Evolutionary conservation across 2,888 invertebrate genomes (phyloP).

Genomic region (Lasioglossum calceatum): DNA sequence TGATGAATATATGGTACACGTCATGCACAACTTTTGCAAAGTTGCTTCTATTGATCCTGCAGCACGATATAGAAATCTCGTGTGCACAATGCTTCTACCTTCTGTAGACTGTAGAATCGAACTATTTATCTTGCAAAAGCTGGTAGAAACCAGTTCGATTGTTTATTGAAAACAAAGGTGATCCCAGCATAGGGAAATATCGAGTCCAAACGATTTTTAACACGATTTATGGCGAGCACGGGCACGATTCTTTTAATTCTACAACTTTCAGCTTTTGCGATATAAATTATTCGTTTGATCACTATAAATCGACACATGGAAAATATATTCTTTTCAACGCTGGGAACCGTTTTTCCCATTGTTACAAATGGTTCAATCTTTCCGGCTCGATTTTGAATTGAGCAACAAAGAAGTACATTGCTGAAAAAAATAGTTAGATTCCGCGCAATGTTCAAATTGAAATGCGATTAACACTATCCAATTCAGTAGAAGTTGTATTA

Average conservation of each 20-base stretch:
- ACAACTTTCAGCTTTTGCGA: neutral
- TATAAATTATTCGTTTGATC: neutral
- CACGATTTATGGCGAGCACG: neutral
- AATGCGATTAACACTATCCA: neutral
- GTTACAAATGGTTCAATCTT: slow-evolving; percentile 21
- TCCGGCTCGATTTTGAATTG: neutral
- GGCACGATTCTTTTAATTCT: neutral
- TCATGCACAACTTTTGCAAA: neutral
- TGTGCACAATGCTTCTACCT: neutral
- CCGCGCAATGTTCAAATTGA: neutral
- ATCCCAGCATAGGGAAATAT: neutral
- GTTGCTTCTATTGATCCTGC: neutral
- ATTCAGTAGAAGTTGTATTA: neutral
- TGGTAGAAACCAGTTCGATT: neutral
- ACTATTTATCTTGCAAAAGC: neutral
- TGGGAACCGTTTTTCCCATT: neutral
- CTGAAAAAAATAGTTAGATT: neutral
- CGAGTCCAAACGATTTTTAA: neutral
- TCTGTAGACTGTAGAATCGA: neutral
- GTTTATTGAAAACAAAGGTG: slow-evolving; percentile 6
- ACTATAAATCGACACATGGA: neutral
- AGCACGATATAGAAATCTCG: neutral
- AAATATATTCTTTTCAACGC: neutral
- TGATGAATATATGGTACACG: neutral
- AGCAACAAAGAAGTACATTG: too few species aligned